phyloP scores from a whole-genome alignment of 2,888 invertebrate genomes.

The Agrochola macilenta region DNA sequence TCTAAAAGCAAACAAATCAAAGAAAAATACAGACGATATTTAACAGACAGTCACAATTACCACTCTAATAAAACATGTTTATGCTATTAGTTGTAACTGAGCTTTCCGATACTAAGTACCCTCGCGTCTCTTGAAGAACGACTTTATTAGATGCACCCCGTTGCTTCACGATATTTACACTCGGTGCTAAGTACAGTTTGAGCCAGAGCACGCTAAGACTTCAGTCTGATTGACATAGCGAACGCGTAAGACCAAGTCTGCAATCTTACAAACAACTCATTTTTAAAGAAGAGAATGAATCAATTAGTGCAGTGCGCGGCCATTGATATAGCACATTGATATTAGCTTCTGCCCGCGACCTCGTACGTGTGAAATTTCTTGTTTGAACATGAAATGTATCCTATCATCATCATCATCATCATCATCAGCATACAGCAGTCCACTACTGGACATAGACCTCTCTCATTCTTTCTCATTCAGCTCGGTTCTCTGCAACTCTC shows the following conservation, averaged over 20 bases:
- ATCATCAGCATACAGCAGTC: too few relatives aligned
- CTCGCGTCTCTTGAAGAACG: conserved; percentile 25
- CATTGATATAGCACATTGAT: neutral
- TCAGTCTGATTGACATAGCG: neutral
- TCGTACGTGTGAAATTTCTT: neutral
- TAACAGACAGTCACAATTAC: conserved; percentile 22
- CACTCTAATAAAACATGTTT: conserved; percentile 40
- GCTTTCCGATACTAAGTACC: conserved; percentile 32
- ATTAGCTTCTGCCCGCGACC: neutral
- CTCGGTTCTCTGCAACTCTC: too few relatives aligned
- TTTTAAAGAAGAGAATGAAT: neutral
- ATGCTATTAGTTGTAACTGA: conserved; percentile 44
- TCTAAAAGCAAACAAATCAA: neutral
- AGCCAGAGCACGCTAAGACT: conserved; percentile 10
- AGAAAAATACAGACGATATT: conserved; percentile 11
- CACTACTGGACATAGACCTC: too few relatives aligned
- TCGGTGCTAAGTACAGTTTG: conserved; percentile 23
- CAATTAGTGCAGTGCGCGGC: neutral
- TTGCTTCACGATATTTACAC: conserved; percentile 43
- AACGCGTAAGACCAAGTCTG: neutral
- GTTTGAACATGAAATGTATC: too few relatives aligned
- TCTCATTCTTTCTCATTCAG: too few relatives aligned
- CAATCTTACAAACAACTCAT: neutral
- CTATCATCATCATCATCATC: too few relatives aligned
- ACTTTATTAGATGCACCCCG: conserved; percentile 46